Evolutionary conservation across 1,140 invertebrate genomes (phyloP).

Genomic region (Philopotamus ludificatus): DNA sequence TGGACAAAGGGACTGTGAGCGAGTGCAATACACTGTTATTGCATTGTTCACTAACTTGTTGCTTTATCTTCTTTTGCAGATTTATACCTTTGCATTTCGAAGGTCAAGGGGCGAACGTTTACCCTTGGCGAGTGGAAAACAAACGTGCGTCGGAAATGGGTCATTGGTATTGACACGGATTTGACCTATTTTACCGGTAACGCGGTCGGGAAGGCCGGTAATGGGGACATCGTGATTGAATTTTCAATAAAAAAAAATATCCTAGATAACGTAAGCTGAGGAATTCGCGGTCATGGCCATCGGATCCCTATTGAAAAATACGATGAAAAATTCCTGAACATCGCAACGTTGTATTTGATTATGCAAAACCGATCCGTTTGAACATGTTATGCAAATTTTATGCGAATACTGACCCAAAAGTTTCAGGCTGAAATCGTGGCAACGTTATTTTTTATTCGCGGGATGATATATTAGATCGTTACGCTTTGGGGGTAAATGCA

Average conservation of each 20-base stretch:
- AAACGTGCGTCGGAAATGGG: constrained; percentile 16
- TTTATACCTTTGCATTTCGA: too few relatives aligned
- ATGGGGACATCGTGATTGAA: background rate
- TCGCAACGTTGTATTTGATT: too few relatives aligned
- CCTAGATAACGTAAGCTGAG: too few relatives aligned
- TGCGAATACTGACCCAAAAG: background rate
- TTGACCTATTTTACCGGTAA: constrained; percentile 21
- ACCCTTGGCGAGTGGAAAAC: background rate
- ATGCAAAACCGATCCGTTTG: background rate
- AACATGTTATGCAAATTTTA: background rate
- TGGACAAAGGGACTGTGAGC: too few relatives aligned
- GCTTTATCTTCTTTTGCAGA: too few relatives aligned
- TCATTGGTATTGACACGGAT: constrained; percentile 26
- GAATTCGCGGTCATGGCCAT: too few relatives aligned
- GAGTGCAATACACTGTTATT: too few relatives aligned
- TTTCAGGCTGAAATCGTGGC: constrained; percentile 1
- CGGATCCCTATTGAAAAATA: too few relatives aligned
- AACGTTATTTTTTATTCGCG: background rate
- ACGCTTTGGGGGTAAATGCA: constrained; percentile 23
- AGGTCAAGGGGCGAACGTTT: background rate
- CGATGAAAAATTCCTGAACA: too few relatives aligned
- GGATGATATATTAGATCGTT: background rate
- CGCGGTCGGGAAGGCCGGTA: too few relatives aligned
- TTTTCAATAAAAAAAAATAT: too few relatives aligned
- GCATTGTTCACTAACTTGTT: too few relatives aligned